A percentile compares a stretch with the other conserved stretches of the same genome.
These are phyloP conservation scores for Pycnonotus jocosus DNA, from an alignment of 2,113 vertebrate genomes.

Conservation along the genomic window DNA sequence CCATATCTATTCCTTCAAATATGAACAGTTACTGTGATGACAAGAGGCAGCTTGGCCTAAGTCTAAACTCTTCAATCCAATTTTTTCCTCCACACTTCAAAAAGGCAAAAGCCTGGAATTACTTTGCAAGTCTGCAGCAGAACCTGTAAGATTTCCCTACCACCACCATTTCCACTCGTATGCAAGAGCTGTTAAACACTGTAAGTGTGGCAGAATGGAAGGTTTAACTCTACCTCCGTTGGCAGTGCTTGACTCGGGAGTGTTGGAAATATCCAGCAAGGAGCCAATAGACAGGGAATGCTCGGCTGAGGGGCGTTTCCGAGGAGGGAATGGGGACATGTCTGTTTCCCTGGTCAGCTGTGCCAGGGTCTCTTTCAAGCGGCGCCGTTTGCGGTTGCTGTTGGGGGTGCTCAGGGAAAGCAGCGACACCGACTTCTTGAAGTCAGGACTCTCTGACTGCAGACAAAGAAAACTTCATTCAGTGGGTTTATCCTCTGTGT, in stretches of 20 bases:
- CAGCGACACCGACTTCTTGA: constrained; percentile 92
- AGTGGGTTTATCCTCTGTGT: neutral
- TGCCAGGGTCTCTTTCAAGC: constrained; percentile 89
- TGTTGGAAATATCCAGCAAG: constrained; percentile 94
- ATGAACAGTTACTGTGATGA: neutral
- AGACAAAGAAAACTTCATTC: constrained; percentile 9
- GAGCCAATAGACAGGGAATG: constrained; percentile 91
- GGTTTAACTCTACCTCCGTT: constrained; percentile 75
- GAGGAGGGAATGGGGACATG: constrained; percentile 89
- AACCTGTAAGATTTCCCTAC: neutral
- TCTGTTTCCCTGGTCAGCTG: constrained; percentile 91
- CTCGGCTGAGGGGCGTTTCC: constrained; percentile 91
- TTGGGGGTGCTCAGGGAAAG: constrained; percentile 92
- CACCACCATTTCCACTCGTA: neutral
- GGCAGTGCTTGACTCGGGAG: constrained; percentile 82
- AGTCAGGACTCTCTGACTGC: constrained; percentile 86
- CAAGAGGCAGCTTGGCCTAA: neutral
- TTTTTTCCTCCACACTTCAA: constrained; percentile 16
- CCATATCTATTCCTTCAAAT: neutral
- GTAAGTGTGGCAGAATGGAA: neutral
- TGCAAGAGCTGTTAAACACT: neutral
- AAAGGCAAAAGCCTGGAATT: neutral
- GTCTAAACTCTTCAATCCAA: constrained; percentile 21
- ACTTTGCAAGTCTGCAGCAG: neutral
- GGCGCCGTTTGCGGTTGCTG: constrained; percentile 90